Conservation (phyloP, 2,888 invertebrate genomes). For the Sinhomidia bicolor region DNA sequence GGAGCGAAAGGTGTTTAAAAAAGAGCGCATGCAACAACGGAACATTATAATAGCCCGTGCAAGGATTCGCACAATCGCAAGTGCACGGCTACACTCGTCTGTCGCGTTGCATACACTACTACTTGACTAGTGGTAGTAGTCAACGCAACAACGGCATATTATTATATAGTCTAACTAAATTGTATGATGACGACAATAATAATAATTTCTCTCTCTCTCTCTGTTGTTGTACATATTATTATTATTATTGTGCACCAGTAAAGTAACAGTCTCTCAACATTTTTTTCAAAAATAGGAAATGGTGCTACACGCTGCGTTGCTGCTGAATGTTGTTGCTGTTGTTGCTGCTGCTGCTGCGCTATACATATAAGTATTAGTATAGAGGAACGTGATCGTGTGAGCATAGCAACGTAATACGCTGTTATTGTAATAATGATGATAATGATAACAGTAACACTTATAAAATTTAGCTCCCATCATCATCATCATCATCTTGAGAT, state of each 20-base stretch:
- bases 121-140: no score
- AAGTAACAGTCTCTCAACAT: no score
- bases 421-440: conserved; percentile 38
- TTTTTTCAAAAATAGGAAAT: conserved; percentile 10
- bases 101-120: no score
- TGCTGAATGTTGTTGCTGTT: conserved; percentile 5
- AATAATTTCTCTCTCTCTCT: no score
- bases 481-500: conserved; percentile 73
- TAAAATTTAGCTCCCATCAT: conserved; percentile 30
- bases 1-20: conserved; percentile 10
- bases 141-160: no score
- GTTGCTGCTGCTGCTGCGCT: background rate
- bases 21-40: conserved; percentile 16
- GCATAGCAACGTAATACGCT: conserved; percentile 14
- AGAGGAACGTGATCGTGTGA: conserved; percentile 1
- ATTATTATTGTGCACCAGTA: background rate
- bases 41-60: conserved; percentile 13
- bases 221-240: no score
- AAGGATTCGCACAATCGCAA: conserved; percentile 28
- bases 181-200: no score
- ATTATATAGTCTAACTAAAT: no score
- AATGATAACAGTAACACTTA: conserved; percentile 55
- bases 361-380: no score
- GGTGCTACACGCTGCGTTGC: background rate
- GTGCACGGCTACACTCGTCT: conserved; percentile 21